These are phyloP conservation scores for Stictocephala bisonia DNA, from an alignment of 2,888 invertebrate genomes.

Conservation along the genomic window DNA sequence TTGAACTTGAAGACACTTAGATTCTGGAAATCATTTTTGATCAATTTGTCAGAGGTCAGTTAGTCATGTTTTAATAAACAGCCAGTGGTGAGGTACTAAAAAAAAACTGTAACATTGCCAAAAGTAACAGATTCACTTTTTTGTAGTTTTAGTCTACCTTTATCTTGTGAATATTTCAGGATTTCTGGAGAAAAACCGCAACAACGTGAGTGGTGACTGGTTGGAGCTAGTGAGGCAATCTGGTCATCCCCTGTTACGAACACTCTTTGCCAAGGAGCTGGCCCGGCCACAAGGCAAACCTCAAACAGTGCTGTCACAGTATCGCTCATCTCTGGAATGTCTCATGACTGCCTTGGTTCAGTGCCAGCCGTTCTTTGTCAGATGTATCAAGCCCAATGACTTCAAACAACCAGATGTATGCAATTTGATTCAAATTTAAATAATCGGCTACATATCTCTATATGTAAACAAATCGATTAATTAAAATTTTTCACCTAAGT, in stretches of 20 bases:
- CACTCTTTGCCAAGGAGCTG: conserved; percentile 62
- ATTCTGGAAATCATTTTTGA: no score
- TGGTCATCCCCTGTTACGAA: conserved; percentile 72
- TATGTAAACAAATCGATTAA: not conserved
- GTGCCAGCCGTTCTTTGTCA: conserved; percentile 92
- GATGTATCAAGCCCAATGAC: conserved; percentile 95
- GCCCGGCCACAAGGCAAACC: conserved; percentile 72
- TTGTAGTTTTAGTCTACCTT: no score
- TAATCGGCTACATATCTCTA: not conserved
- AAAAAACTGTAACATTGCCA: no score
- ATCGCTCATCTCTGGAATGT: conserved; percentile 86
- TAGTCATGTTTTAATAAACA: no score
- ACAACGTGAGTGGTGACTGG: conserved; percentile 86
- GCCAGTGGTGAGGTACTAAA: no score
- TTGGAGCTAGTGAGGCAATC: conserved; percentile 84
- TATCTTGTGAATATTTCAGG: conserved; percentile 73
- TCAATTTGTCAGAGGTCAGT: no score
- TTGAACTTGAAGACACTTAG: no score
- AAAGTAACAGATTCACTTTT: not conserved
- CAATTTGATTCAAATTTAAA: not conserved
- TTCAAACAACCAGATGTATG: conserved; percentile 76
- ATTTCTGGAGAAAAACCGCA: conserved; percentile 95
- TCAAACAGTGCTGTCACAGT: conserved; percentile 90
- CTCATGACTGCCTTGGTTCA: conserved; percentile 90
- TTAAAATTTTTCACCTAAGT: no score